phyloP scores from a whole-genome alignment of 2,113 vertebrate species.

The Gadus macrocephalus region DNA sequence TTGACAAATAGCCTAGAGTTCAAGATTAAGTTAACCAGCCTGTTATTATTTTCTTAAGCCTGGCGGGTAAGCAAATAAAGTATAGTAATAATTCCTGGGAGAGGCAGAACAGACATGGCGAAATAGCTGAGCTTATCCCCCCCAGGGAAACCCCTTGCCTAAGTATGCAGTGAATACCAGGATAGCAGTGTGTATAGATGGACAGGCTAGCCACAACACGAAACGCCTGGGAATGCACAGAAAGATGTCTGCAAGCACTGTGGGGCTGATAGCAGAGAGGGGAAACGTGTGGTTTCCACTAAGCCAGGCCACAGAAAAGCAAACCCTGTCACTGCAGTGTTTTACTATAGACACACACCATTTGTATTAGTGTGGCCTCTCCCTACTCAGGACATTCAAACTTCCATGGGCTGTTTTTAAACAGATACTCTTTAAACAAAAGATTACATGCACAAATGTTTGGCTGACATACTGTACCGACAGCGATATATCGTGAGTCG shows the following conservation, averaged over 20 bases:
- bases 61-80: background rate
- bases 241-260: slow-evolving; percentile 37
- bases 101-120: slow-evolving; percentile 1
- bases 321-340: background rate
- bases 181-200: slow-evolving; percentile 8
- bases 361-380: background rate
- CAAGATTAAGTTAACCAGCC: no score
- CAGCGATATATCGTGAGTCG: no score
- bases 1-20: background rate
- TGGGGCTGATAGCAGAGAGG: slow-evolving; percentile 4
- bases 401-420: no score
- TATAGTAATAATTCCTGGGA: background rate
- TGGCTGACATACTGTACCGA: no score
- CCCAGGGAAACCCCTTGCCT: slow-evolving; percentile 10
- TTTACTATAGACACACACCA: background rate
- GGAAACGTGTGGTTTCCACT: slow-evolving; percentile 9
- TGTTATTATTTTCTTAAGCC: background rate
- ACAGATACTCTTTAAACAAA: no score
- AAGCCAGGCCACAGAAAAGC: background rate
- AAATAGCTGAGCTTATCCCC: slow-evolving; percentile 24
- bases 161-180: slow-evolving; percentile 28
- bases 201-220: slow-evolving; percentile 49
- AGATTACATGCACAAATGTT: no score
- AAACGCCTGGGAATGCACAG: slow-evolving; percentile 26
- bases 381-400: no score